Evolutionary conservation across 2,888 invertebrate genomes (phyloP), one percentile per base, ranked within the genome.

Genomic region (Seira musarum): DNA sequence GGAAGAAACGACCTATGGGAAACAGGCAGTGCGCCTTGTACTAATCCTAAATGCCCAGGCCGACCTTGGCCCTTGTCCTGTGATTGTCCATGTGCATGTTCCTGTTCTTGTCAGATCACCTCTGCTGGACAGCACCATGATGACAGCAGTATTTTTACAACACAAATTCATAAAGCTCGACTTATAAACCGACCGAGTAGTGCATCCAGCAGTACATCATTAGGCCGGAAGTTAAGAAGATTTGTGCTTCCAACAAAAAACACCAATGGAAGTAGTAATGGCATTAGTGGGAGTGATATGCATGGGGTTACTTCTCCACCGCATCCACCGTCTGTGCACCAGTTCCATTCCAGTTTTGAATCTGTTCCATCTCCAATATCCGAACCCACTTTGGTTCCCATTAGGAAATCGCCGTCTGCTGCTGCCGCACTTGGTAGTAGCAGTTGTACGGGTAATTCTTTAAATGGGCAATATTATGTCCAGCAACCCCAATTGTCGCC

Each of bases 171-270:
- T 24, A 80, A 80, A 53, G 74, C 79, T 2, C 17, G 82, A 19
- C 63, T 79, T 35, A 40, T 13, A 40, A 79, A 30, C 22, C 63
- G 65, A 24, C 72, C 79, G 40, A 40, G 53, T 53, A 53, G 53
- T 25, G 40, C 79, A 13, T 66, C 61, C 10, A 25, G 22, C 21
- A 80, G 72, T 13, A 82, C 83, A 10, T 84, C 85, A 15, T 72
- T 86, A 6, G 84, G 85, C 10, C 63, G 85, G 68, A 85, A 83
- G 75, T 25, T 86, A 8, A 80, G 85, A 35, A 79, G 85, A 73
- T 79, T 86, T 67, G 85, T 86, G 57, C 84, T 86, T 66, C 86
- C 86, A 13, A 74, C 61, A 84, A 85, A 53, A 53, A 53, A 15
- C 53, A 53, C 68, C 66, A 80, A 30, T 21, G 53, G 22, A 17